Evolutionary conservation across 2,113 vertebrate genomes (phyloP), one percentile per base, ranked within the genome.

Genomic region (Alethe diademata): DNA sequence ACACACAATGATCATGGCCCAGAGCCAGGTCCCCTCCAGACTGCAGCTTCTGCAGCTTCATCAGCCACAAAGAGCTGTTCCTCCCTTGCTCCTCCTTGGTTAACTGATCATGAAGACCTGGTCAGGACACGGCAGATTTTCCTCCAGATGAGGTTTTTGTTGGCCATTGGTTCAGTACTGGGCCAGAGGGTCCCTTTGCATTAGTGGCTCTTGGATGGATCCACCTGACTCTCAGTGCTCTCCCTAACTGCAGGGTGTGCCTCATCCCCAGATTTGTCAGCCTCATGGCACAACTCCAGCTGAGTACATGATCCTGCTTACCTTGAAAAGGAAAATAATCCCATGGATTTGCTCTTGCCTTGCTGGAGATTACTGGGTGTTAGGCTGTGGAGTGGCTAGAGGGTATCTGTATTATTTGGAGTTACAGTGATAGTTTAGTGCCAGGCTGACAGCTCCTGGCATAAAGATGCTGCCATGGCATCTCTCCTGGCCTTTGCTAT

Each of bases 321-420:
- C 73, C 83, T 95, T 81, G 61, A 74, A 84, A 74, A 92, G 71
- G 85, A 85, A 90, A 95, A 82, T 72, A 93, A 95, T 92, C 81
- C 74, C 19, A 9, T 33, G 87, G 95, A 89, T 93, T 95, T 92
- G 62, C 45, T 85, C 66, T 61, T 75, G 58, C 50, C 74, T 92
- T 88, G 60, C 56, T 71, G 56, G 56, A 17, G 75, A 87, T 83
- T 53, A 83, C 31, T 18, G 58, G 62, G 58, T n/a, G 42, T 78
- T 87, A 76, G 94, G 35, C 66, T 88, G 78, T 29, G 45, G 36
- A 11, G 22, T 38, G 38, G 53, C 66, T 71, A 11, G 79, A 81
- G 70, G 45, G 31, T 50, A 92, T 71, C 72, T 75, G 45, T 57
- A 50, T 60, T 26, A 15, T n/a, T 35, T 88, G 71, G 66, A 66